phyloP scores from a whole-genome alignment of 2,797 vertebrate species.

The Hoplostethus mediterraneus region DNA sequence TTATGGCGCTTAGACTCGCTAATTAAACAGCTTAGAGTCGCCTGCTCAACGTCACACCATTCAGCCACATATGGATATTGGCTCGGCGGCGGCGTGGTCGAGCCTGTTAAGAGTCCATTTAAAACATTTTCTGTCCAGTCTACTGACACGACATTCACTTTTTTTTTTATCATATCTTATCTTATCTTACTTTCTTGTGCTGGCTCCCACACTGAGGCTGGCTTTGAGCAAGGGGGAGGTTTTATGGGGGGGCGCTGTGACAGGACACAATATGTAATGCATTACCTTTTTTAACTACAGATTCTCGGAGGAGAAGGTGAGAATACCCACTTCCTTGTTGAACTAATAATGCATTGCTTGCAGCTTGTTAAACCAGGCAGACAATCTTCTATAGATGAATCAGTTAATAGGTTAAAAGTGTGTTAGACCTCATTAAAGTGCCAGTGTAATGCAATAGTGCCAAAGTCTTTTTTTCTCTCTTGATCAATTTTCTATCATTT shows the following conservation, averaged over 20 bases:
- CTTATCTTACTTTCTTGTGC: background rate
- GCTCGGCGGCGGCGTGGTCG: slow-evolving; percentile 15
- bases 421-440: no score
- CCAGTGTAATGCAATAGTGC: no score
- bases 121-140: slow-evolving; percentile 8
- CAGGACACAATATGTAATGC: no score
- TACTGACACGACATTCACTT: background rate
- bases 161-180: background rate
- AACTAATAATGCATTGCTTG: background rate
- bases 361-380: no score
- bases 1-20: slow-evolving; percentile 64
- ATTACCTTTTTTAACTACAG: no score
- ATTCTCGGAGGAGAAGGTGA: background rate
- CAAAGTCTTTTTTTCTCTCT: no score
- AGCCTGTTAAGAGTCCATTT: background rate
- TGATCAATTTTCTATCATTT: no score
- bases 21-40: slow-evolving; percentile 52
- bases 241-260: no score
- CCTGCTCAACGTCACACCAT: slow-evolving; percentile 43
- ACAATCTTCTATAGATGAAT: no score
- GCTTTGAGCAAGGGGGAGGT: background rate
- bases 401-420: no score
- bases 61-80: slow-evolving; percentile 52
- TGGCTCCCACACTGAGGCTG: background rate
- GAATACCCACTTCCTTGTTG: background rate